Percentiles rank a stretch among this genome's conserved stretches.
phyloP scores from a whole-genome alignment of 2,113 vertebrate genomes.

The Brachypteracias leptosomus region DNA sequence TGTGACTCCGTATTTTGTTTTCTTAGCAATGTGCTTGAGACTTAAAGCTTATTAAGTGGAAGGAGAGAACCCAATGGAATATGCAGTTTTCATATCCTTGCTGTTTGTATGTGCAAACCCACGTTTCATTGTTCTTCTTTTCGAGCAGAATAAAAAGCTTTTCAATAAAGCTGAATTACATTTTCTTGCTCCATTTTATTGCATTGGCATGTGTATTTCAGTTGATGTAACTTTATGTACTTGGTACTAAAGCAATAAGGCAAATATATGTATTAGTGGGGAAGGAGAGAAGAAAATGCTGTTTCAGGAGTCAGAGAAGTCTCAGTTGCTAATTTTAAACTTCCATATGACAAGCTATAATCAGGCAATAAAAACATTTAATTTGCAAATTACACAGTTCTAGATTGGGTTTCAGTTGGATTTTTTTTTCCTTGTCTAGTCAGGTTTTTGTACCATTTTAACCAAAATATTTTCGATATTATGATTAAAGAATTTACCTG shows the following conservation, averaged over 20 bases:
- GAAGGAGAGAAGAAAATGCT: background rate
- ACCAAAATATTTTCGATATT: background rate
- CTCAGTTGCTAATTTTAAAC: background rate
- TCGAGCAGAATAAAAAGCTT: background rate
- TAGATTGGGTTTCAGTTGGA: background rate
- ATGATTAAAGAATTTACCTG: background rate
- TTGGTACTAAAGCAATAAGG: background rate
- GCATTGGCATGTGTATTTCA: background rate
- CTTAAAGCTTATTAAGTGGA: background rate
- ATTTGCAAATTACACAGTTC: background rate
- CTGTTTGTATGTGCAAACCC: background rate
- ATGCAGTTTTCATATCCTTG: background rate
- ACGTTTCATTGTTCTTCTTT: background rate
- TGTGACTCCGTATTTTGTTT: background rate
- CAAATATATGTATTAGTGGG: background rate
- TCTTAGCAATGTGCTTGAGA: background rate
- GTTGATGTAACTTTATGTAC: background rate
- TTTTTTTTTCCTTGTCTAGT: background rate
- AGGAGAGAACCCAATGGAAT: background rate
- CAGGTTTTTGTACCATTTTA: background rate
- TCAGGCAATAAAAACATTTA: background rate
- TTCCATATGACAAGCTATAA: background rate
- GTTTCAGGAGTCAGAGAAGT: background rate
- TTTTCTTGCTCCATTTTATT: background rate
- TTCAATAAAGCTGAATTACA: background rate